Conservation (phyloP, 1,140 invertebrate species). For the Pseudachorutes palmiensis region DNA sequence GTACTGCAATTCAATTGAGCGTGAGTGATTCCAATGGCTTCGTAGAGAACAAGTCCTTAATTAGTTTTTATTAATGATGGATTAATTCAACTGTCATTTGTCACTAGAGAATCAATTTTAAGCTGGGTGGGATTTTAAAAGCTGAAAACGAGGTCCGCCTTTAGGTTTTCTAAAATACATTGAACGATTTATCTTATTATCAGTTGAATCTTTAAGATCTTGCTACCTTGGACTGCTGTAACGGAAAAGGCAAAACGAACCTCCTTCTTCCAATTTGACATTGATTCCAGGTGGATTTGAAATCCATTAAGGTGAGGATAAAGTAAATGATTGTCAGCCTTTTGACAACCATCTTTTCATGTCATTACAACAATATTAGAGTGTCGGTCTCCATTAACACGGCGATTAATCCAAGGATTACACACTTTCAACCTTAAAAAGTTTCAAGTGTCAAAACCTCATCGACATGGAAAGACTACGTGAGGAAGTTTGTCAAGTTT, state of each 20-base stretch:
- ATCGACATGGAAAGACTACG: no score
- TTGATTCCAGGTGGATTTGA: conserved; percentile 17
- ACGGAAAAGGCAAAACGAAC: background rate
- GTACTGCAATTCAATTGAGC: no score
- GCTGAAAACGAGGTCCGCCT: background rate
- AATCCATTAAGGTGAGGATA: conserved; percentile 8
- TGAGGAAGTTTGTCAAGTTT: no score
- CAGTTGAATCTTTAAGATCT: background rate
- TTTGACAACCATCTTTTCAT: background rate
- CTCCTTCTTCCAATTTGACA: background rate
- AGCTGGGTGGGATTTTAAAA: background rate
- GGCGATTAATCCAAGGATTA: background rate
- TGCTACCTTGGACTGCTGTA: no score
- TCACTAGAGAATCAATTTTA: background rate
- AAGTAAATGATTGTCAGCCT: background rate
- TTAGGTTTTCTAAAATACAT: background rate
- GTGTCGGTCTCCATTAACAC: background rate
- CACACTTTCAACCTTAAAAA: background rate
- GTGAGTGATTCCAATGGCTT: no score
- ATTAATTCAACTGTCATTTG: background rate
- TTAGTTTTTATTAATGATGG: background rate
- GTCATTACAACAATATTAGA: conserved; percentile 3
- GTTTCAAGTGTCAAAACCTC: conserved; percentile 24
- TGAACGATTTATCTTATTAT: background rate
- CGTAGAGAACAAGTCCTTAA: background rate